Evolutionary conservation across 2,113 vertebrate genomes (phyloP).

Genomic region (Lagopus muta): DNA sequence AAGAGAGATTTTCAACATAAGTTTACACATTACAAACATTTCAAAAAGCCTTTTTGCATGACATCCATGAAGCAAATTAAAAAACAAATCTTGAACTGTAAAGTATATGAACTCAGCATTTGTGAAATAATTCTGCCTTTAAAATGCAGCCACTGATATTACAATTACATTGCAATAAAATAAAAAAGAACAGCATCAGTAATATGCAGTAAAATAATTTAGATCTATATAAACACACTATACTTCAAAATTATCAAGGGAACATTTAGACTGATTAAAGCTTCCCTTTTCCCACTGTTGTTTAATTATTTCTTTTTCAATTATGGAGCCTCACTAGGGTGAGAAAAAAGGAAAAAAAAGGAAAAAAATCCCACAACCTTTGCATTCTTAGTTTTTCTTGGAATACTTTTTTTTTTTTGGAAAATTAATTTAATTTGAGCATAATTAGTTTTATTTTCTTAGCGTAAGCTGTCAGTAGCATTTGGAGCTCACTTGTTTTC

Average conservation of each 20-base stretch:
- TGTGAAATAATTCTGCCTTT: background rate
- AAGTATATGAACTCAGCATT: background rate
- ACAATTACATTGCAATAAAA: background rate
- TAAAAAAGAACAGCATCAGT: background rate
- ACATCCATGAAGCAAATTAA: background rate
- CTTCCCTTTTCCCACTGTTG: background rate
- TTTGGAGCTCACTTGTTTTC: background rate
- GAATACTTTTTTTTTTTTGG: background rate
- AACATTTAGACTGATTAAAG: background rate
- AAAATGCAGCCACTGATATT: background rate
- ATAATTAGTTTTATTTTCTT: background rate
- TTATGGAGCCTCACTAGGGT: background rate
- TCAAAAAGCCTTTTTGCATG: background rate
- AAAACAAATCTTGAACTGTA: background rate
- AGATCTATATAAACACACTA: background rate
- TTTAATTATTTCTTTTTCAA: background rate
- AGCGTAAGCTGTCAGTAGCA: background rate
- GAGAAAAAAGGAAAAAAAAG: background rate
- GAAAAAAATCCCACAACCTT: background rate
- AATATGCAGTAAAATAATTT: background rate
- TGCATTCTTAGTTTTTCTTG: background rate
- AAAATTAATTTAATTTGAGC: slow-evolving; percentile 13
- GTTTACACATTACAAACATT: background rate
- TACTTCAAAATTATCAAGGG: background rate
- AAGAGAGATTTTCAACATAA: background rate